These are phyloP conservation scores for Ypsolopha sequella DNA, from an alignment of 2,888 invertebrate species.

Conservation along the genomic window DNA sequence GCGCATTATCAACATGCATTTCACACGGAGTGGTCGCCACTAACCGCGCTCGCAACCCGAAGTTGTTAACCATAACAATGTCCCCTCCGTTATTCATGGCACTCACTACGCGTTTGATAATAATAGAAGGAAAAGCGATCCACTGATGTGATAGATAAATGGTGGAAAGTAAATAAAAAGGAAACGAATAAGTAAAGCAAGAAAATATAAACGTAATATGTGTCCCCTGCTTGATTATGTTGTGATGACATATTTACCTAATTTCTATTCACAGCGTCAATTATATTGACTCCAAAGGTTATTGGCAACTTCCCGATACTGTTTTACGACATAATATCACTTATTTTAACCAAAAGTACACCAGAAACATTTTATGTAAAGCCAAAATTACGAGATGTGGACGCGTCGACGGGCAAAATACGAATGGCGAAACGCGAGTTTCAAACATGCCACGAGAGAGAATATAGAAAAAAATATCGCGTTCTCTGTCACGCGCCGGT, in stretches of 20 bases:
- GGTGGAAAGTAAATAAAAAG: no score
- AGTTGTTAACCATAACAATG: not conserved
- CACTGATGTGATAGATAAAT: no score
- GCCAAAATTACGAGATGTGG: constrained; percentile 14
- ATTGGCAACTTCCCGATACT: not conserved
- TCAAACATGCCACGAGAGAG: not conserved
- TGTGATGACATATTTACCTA: not conserved
- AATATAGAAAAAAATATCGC: not conserved
- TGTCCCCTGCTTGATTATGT: not conserved
- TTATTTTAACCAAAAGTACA: not conserved
- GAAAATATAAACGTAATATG: no score
- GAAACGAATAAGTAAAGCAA: no score
- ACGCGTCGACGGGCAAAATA: constrained; percentile 21
- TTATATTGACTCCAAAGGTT: not conserved
- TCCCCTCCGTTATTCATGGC: not conserved
- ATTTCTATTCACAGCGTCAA: not conserved
- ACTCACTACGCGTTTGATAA: no score
- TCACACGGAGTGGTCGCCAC: no score
- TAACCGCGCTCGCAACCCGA: not conserved
- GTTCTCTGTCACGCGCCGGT: not conserved
- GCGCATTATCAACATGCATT: no score
- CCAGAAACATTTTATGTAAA: not conserved
- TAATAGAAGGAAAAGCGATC: no score
- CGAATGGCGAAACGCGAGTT: constrained; percentile 19
- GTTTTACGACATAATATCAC: not conserved